Conservation (phyloP, 2,888 invertebrate species). For the Nymphalis polychloros region DNA sequence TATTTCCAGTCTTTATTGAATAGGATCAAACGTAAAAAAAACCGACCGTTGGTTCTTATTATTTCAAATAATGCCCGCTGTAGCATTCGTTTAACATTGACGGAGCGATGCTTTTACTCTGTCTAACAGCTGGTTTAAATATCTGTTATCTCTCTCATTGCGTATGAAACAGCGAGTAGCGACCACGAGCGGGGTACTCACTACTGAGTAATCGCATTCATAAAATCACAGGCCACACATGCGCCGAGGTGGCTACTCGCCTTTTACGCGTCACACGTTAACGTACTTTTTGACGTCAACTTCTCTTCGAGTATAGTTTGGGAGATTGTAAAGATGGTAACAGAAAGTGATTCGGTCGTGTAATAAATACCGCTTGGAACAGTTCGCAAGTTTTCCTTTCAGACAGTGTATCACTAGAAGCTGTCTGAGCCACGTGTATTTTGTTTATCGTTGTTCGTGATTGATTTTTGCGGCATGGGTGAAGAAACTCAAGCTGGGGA, state of each 20-base stretch:
- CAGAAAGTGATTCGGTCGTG: slow-evolving; percentile 71
- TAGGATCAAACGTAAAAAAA: neutral
- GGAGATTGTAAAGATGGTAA: slow-evolving; percentile 69
- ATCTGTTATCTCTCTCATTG: slow-evolving; percentile 31
- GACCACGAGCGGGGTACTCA: slow-evolving; percentile 33
- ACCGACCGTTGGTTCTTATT: slow-evolving; percentile 7
- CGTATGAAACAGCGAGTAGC: slow-evolving; percentile 25
- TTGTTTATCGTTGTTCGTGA: slow-evolving; percentile 60
- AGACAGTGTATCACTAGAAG: slow-evolving; percentile 32
- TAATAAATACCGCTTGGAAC: slow-evolving; percentile 55
- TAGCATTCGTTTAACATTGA: slow-evolving; percentile 22
- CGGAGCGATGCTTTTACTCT: slow-evolving; percentile 28
- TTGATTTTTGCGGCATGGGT: slow-evolving; percentile 79
- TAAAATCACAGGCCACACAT: slow-evolving; percentile 52
- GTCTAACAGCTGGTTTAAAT: slow-evolving; percentile 19
- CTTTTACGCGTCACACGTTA: slow-evolving; percentile 47
- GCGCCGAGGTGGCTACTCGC: slow-evolving; percentile 60
- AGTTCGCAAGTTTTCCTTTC: slow-evolving; percentile 43
- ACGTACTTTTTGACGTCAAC: slow-evolving; percentile 53
- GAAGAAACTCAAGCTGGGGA: slow-evolving; percentile 69
- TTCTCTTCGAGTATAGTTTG: slow-evolving; percentile 59
- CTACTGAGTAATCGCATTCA: slow-evolving; percentile 34
- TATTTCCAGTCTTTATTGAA: neutral
- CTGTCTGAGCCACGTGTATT: slow-evolving; percentile 62
- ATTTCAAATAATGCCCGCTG: slow-evolving; percentile 27